Base-by-base conservation (phyloP, 2,888 invertebrate genomes). In the Fragum whitleyi region DNA sequence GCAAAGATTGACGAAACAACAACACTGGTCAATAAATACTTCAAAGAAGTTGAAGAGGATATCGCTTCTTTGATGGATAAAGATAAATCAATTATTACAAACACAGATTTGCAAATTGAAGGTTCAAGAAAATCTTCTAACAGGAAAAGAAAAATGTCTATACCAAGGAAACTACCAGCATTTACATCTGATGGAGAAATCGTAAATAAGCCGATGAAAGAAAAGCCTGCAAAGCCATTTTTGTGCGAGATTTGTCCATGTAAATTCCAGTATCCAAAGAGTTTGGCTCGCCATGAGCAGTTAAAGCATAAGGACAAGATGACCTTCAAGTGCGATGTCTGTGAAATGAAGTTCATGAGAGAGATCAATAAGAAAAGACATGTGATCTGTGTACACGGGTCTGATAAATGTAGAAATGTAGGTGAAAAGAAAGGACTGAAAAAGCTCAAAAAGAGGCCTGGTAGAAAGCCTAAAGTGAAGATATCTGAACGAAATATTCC, bases 261-360 rank as follows among this genome's bases (percentile, higher is more conserved):
- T 74, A 65, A 47, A 59, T 83, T 83, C 51, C 70, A 79, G 28
- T 74, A 74, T 29, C 74, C 76, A 3, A 67, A 74, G 19, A 77
- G 83, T 21, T 42, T 83, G n/a, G 69, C 79, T 6, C 32, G 77
- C 39, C 83, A 83, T 36, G 83, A 83, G 36, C 73, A 68, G 32
- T 74, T 77, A 28, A 79, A 83, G 19, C 83, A 83, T 61, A 39
- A 74, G 21, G 83, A 83, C 26, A 39, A 77, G 61, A 73, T 83
- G 79, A 79, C 74, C 51, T 74, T 39, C 51, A 68, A 83, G 47
- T 83, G 83, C 70, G 79, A 74, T 36, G 36, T 74, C 23, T 83
- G 83, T 57, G 39, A 83, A 14, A 65, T 53, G 71, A 79, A 74
- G 29, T 83, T 83, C 39, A 79, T 83, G 83, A 19, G 79, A 32